Evolutionary conservation across 2,113 vertebrate genomes (phyloP).

Genomic region (Indicator indicator): DNA sequence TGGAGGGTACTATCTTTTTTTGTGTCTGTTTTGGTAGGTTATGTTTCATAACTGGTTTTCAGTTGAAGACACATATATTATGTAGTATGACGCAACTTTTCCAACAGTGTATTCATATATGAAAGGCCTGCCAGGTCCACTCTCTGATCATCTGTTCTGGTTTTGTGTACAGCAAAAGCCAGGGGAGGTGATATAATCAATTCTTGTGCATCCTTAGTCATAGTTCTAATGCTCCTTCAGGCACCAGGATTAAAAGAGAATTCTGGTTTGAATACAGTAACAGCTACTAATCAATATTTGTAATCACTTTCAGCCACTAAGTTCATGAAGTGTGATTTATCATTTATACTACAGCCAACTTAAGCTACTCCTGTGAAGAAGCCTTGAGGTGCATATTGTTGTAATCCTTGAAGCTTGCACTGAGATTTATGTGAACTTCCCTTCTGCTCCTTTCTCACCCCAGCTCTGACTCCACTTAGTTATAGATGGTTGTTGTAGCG

Average conservation of each 20-base stretch:
- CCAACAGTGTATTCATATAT: not conserved
- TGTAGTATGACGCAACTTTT: not conserved
- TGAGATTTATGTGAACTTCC: not conserved
- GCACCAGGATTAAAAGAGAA: not conserved
- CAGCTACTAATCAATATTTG: not conserved
- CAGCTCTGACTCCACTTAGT: not conserved
- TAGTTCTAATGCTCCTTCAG: not conserved
- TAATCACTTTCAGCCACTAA: not conserved
- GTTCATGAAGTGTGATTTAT: not conserved
- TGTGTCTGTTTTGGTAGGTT: not conserved
- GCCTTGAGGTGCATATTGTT: not conserved
- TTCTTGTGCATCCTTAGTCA: not conserved
- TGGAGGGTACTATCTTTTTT: not conserved
- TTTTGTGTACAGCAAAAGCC: not conserved
- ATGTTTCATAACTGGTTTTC: not conserved
- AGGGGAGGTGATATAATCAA: rapidly evolving
- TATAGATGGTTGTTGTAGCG: not conserved
- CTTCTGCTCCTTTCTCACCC: not conserved
- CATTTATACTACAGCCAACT: not conserved
- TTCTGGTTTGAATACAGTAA: not conserved
- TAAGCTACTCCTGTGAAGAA: not conserved
- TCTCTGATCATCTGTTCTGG: not conserved
- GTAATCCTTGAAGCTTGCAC: not conserved
- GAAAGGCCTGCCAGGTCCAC: not conserved
- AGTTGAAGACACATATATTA: not conserved